Evolutionary conservation across 2,888 invertebrate genomes (phyloP), one percentile per base, ranked within the genome.

Genomic region (Diloba caeruleocephala): DNA sequence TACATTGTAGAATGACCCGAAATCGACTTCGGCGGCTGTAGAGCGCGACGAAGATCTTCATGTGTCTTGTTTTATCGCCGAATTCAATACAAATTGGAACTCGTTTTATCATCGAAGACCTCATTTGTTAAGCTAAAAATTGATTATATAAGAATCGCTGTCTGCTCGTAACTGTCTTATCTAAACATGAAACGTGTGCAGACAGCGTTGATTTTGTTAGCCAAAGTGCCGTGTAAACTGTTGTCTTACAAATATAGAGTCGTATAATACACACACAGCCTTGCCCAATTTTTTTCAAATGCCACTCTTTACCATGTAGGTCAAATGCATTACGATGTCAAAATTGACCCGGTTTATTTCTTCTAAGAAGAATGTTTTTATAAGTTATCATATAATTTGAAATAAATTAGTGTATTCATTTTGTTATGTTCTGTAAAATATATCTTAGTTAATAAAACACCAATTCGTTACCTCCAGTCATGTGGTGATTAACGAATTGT

Each of bases 241-340:
- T 58, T 61, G 68, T 55, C 65, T 54, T 71, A 68, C 55, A 68
- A 71, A 70, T 57, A 69, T n/a, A 62, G 32, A 67, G 50, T 58
- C 55, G 57, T 60, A 65, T 60, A 59, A 62, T 58, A 64, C 63
- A 59, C 60, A 58, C 58, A 73, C n/a, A 74, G 60, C 79, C 78
- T 82, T 79, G 78, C 78, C 70, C 72, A 81, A 78, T 79, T 83
- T 85, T 81, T 88, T 87, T 83, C 79, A 80, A 85, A 86, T 82
- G 79, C 78, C 77, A 77, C 78, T 85, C 76, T 79, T 80, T 84
- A 73, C 76, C 84, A 88, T 87, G 87, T 90, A 82, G 89, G 89
- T 89, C 89, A 88, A 88, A 89, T 88, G 85, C 84, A 87, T 88
- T 88, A 86, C 85, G 81, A 84, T 87, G 87, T 87, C 87, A 84